phyloP scores from a whole-genome alignment of 92 coral and sea anemone genomes.

The Pocillopora meandrina region DNA sequence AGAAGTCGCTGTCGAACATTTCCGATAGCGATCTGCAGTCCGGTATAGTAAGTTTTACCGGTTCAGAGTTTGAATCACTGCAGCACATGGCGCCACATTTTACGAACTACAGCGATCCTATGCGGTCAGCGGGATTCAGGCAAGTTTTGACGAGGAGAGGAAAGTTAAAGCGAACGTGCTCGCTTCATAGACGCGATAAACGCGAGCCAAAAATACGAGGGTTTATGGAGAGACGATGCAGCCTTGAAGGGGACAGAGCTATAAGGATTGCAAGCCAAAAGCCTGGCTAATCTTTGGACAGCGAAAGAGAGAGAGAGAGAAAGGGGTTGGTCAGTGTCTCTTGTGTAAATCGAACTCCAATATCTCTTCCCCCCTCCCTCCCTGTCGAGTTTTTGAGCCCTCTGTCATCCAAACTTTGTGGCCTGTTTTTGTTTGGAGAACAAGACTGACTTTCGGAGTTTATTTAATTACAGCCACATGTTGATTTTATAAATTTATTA shows the following conservation, averaged over 20 bases:
- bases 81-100: slow-evolving; percentile 24
- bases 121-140: slow-evolving; percentile 40
- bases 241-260: slow-evolving; percentile 29
- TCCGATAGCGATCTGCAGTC: slow-evolving; percentile 16
- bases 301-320: too few relatives aligned
- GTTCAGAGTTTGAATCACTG: slow-evolving; percentile 26
- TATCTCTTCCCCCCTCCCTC: too few relatives aligned
- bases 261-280: background rate
- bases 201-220: background rate
- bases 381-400: too few relatives aligned
- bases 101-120: slow-evolving; percentile 38
- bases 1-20: slow-evolving; percentile 3
- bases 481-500: too few relatives aligned
- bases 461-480: too few relatives aligned
- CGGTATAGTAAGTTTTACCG: slow-evolving; percentile 21
- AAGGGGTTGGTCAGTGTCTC: too few relatives aligned
- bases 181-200: slow-evolving; percentile 5
- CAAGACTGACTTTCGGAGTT: too few relatives aligned
- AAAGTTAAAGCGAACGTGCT: background rate
- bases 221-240: slow-evolving; percentile 32
- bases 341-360: too few relatives aligned
- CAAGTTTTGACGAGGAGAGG: slow-evolving; percentile 27
- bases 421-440: too few relatives aligned
- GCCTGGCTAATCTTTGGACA: too few relatives aligned
- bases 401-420: too few relatives aligned